Evolutionary conservation across 2,113 vertebrate species (phyloP).

Genomic region (Strix uralensis): DNA sequence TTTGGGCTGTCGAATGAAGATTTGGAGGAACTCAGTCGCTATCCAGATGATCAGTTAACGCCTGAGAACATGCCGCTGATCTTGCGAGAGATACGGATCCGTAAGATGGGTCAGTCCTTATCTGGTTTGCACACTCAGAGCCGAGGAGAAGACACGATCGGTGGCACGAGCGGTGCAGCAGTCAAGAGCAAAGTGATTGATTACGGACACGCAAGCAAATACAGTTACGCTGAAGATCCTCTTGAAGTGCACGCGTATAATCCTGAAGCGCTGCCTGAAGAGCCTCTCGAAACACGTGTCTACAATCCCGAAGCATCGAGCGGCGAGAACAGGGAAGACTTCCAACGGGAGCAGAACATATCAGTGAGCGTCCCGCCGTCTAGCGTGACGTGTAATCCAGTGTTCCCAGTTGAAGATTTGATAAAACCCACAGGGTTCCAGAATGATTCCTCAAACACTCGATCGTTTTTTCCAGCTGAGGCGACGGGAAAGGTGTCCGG

Average conservation of each 20-base stretch:
- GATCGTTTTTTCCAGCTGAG: conserved; percentile 64
- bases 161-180: conserved; percentile 62
- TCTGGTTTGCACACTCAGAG: conserved; percentile 27
- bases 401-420: conserved; percentile 69
- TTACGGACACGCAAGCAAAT: conserved; percentile 92
- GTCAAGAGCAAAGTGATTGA: conserved; percentile 88
- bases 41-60: conserved; percentile 90
- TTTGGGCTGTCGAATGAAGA: conserved; percentile 94
- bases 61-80: conserved; percentile 91
- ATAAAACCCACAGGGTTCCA: conserved; percentile 58
- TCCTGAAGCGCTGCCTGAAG: conserved; percentile 62
- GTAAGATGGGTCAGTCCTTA: conserved; percentile 79
- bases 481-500: conserved; percentile 59
- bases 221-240: conserved; percentile 75
- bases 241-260: conserved; percentile 64
- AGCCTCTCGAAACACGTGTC: conserved; percentile 62
- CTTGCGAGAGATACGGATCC: conserved; percentile 86
- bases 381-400: conserved; percentile 28
- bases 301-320: conserved; percentile 60
- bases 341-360: conserved; percentile 52
- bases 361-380: conserved; percentile 7
- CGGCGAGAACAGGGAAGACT: conserved; percentile 64
- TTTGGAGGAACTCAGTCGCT: conserved; percentile 88
- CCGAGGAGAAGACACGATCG: conserved; percentile 63
- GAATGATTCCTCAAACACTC: conserved; percentile 33